Percentiles rank a stretch among this genome's conserved stretches.
Conservation (phyloP, 1,140 invertebrate genomes). For the Drosophila kikkawai region DNA sequence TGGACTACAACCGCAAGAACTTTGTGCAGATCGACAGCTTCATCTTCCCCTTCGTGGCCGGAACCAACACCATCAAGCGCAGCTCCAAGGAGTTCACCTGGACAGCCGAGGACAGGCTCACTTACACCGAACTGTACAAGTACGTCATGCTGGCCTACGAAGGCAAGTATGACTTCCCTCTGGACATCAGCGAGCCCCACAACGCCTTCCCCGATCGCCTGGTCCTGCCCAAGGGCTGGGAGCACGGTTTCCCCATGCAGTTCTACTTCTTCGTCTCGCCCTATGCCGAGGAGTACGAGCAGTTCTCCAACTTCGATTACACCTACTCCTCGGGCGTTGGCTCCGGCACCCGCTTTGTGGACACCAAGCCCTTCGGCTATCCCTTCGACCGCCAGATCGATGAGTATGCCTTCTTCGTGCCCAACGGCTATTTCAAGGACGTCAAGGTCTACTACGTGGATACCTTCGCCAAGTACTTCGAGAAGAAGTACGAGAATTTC, state of each 20-base stretch:
- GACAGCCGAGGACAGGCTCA: slow-evolving; percentile 88
- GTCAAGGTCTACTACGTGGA: slow-evolving; percentile 85
- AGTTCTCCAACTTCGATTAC: slow-evolving; percentile 67
- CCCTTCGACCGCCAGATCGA: slow-evolving; percentile 85
- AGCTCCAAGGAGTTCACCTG: slow-evolving; percentile 88
- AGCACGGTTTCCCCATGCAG: slow-evolving; percentile 88
- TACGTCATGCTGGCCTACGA: slow-evolving; percentile 86
- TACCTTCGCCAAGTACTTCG: slow-evolving; percentile 84
- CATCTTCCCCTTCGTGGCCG: slow-evolving; percentile 87
- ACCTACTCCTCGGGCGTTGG: slow-evolving; percentile 70
- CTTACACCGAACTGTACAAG: slow-evolving; percentile 87
- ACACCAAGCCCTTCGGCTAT: slow-evolving; percentile 81
- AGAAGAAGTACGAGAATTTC: slow-evolving; percentile 66
- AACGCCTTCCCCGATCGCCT: slow-evolving; percentile 88
- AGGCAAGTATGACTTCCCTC: slow-evolving; percentile 85
- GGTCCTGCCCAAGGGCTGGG: slow-evolving; percentile 87
- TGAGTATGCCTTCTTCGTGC: slow-evolving; percentile 79
- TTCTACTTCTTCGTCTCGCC: slow-evolving; percentile 87
- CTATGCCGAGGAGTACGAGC: slow-evolving; percentile 73
- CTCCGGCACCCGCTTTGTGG: slow-evolving; percentile 71
- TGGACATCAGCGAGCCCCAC: slow-evolving; percentile 86
- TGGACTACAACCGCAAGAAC: slow-evolving; percentile 87
- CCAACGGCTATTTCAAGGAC: slow-evolving; percentile 84
- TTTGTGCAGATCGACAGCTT: slow-evolving; percentile 91
- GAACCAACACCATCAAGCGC: slow-evolving; percentile 89